A percentile compares a stretch with the other conserved stretches of the same genome.
These are phyloP conservation scores for Diaphora mendica DNA, from an alignment of 2,888 invertebrate species.

Conservation along the genomic window DNA sequence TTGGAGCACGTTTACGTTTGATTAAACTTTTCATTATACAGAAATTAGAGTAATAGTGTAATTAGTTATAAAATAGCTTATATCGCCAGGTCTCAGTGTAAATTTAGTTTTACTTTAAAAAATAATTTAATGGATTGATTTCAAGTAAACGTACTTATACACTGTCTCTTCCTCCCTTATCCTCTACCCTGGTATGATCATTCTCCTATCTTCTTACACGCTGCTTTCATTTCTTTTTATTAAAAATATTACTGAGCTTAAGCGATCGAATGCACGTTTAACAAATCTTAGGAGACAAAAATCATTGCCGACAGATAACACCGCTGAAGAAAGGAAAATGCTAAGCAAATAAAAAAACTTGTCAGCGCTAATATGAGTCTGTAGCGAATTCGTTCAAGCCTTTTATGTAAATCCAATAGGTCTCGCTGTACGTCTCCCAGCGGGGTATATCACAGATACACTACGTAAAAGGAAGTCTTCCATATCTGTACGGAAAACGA, in stretches of 20 bases:
- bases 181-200: neutral
- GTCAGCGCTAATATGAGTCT: conserved; percentile 49
- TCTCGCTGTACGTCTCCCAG: conserved; percentile 51
- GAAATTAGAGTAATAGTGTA: neutral
- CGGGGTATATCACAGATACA: conserved; percentile 41
- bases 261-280: neutral
- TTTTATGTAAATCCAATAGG: conserved; percentile 68
- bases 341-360: conserved; percentile 16
- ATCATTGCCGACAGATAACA: neutral
- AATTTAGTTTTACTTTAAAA: neutral
- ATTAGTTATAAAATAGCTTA: neutral
- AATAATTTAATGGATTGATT: too few relatives aligned
- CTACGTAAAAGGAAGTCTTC: conserved; percentile 33
- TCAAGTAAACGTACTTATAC: too few relatives aligned
- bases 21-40: neutral
- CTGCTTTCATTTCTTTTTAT: neutral
- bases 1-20: neutral
- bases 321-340: neutral
- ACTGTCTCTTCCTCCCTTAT: too few relatives aligned
- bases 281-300: neutral
- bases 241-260: neutral
- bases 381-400: conserved; percentile 49
- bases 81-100: neutral
- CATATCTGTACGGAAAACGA: conserved; percentile 30
- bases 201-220: neutral